Evolutionary conservation across 1,140 invertebrate species (phyloP).

Genomic region (Bilobella aurantiaca): DNA sequence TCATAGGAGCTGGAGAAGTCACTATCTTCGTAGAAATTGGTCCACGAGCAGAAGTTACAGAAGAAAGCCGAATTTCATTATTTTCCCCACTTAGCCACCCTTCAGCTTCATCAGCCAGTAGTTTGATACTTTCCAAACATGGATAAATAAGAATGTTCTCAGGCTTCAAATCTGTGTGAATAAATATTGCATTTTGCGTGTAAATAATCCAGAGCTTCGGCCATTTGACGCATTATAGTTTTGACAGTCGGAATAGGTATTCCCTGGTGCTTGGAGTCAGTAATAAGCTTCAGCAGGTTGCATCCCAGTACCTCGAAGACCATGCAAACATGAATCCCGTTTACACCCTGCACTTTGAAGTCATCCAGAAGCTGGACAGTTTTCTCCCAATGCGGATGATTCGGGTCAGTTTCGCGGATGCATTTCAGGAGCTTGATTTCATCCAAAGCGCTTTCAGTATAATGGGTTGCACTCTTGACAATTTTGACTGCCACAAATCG

Average conservation of each 20-base stretch:
- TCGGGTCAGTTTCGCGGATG: conserved; percentile 58
- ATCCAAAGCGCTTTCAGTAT: conserved; percentile 95
- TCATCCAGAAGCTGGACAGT: conserved; percentile 95
- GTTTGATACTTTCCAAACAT: conserved; percentile 70
- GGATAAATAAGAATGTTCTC: conserved; percentile 96
- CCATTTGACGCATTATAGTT: conserved; percentile 86
- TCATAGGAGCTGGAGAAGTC: background rate
- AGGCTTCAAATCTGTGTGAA: conserved; percentile 99
- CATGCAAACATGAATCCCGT: conserved; percentile 94
- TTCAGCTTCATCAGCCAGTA: conserved; percentile 80
- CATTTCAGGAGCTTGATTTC: conserved; percentile 95
- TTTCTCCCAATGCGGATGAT: conserved; percentile 82
- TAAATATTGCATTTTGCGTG: conserved; percentile 95
- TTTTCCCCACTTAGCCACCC: conserved; percentile 34
- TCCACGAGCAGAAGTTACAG: background rate
- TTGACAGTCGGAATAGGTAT: conserved; percentile 91
- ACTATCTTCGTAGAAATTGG: background rate
- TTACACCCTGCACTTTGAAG: conserved; percentile 93
- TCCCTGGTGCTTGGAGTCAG: conserved; percentile 93
- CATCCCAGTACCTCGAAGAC: conserved; percentile 90
- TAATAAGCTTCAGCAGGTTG: conserved; percentile 94
- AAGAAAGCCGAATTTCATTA: background rate
- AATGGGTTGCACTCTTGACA: conserved; percentile 94
- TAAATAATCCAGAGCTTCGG: conserved; percentile 92
- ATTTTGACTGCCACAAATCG: conserved; percentile 60